Conservation (phyloP, 64 coral and sea anemone genomes). For the Montipora foliosa region DNA sequence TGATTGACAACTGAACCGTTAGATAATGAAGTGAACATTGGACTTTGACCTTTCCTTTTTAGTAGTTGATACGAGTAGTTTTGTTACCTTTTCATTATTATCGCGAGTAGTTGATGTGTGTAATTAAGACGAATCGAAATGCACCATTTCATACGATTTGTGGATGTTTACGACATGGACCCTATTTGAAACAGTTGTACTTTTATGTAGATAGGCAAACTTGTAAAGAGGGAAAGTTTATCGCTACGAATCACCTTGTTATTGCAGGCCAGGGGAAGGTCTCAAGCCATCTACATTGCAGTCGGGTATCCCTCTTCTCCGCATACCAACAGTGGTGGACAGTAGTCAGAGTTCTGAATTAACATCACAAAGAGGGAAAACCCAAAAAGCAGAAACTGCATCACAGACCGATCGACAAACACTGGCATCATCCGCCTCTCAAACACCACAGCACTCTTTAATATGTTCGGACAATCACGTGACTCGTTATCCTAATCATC, state of each 20-base stretch:
- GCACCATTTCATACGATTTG: too few species aligned
- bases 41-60: too few species aligned
- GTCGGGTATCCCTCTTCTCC: constrained; percentile 18
- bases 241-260: background rate
- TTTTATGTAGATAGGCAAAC: background rate
- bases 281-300: background rate
- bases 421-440: background rate
- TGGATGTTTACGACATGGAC: too few species aligned
- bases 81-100: too few species aligned
- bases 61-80: too few species aligned
- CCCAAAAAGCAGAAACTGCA: background rate
- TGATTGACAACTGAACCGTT: too few species aligned
- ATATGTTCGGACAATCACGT: background rate
- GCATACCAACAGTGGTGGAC: constrained; percentile 35
- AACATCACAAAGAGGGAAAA: background rate
- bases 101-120: too few species aligned
- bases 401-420: constrained; percentile 30
- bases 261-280: constrained; percentile 14
- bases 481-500: background rate
- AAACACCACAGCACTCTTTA: background rate
- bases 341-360: constrained; percentile 21
- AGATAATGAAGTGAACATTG: too few species aligned
- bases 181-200: too few species aligned
- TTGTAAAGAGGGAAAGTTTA: background rate
- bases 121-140: too few species aligned